Percentiles rank a stretch among this genome's conserved stretches.
These are phyloP conservation scores for Crocodylus rhombifer DNA, from an alignment of 2,797 vertebrate genomes.

Conservation along the genomic window DNA sequence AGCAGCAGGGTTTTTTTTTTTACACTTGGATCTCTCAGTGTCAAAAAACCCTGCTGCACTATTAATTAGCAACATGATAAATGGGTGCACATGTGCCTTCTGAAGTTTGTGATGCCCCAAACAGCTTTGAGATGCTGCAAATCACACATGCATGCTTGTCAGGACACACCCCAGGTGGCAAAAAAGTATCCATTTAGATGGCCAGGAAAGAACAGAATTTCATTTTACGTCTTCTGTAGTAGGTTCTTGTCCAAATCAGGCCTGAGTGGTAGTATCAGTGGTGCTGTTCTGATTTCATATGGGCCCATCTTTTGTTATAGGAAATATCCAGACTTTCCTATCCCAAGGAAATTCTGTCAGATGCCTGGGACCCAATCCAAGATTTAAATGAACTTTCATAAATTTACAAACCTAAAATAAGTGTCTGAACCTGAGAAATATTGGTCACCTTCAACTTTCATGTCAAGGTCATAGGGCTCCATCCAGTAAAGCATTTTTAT, in stretches of 20 bases:
- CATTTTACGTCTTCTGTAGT: not conserved
- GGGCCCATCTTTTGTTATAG: no score
- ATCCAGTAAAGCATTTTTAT: not conserved
- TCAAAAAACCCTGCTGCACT: no score
- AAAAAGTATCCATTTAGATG: no score
- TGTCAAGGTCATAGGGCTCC: not conserved
- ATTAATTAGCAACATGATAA: no score
- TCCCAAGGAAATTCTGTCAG: not conserved
- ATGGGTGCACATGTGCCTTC: no score
- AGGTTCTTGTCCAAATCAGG: not conserved
- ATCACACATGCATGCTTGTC: no score
- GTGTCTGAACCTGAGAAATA: not conserved
- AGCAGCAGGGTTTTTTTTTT: no score
- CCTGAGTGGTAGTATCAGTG: not conserved
- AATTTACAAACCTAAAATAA: not conserved
- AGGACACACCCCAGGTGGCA: no score
- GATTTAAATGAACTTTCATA: not conserved
- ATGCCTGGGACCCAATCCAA: not conserved
- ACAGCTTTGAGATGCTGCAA: no score
- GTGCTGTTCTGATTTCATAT: not conserved
- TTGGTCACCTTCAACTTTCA: not conserved
- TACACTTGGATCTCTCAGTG: no score
- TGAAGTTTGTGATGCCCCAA: no score
- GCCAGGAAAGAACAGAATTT: no score
- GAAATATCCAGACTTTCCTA: not conserved